Base-by-base conservation (phyloP, 2,888 invertebrate species). In the Limulus polyphemus region DNA sequence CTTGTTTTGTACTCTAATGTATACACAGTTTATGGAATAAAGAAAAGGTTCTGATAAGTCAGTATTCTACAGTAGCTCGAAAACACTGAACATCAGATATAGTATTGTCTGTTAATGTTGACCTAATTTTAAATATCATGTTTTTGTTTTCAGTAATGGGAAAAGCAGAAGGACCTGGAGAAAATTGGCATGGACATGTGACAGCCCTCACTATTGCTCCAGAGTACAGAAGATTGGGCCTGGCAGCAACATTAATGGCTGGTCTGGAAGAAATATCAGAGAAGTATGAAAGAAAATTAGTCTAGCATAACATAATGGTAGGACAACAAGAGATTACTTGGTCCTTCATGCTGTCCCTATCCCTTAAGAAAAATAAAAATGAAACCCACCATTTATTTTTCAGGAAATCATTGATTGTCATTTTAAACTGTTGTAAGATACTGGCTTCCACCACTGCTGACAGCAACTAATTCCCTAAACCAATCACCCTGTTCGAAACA, bases 121-220 rank as follows among this genome's bases (percentile, higher is more conserved):
- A 49, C 3, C 55, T 9, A 16, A 32, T 56, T 11, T 16, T 51
- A 13, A 16, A n/a, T 13, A 48, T 14, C 13, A 47, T 56, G 12
- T 59, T 54, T 56, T 14, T 55, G 55, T 60, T 69, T 82, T 67
- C 74, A 97, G 95, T 99, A 60, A 98, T 99, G 97, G 98, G 98
- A 50, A 99, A 99, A 79, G 90, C 95, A 0, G 99, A 99, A 80
- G 99, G 99, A 0, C 84, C 84, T 70, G 87, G 88, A 58, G 93
- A 95, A 70, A 88, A 93, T 74, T 99, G 95, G 95, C 99, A 99
- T 80, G 99, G 99, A 0, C 99, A 99, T 79, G 98, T 99, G 11
- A 99, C 99, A 55, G 98, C 98, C 2, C 79, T 99, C 50, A 95
- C 95, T 10, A 95, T 99, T 2, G 90, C 95, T 7, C 93, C 95